phyloP scores from a whole-genome alignment of 2,797 vertebrate species.

The Holocentrus rufus region DNA sequence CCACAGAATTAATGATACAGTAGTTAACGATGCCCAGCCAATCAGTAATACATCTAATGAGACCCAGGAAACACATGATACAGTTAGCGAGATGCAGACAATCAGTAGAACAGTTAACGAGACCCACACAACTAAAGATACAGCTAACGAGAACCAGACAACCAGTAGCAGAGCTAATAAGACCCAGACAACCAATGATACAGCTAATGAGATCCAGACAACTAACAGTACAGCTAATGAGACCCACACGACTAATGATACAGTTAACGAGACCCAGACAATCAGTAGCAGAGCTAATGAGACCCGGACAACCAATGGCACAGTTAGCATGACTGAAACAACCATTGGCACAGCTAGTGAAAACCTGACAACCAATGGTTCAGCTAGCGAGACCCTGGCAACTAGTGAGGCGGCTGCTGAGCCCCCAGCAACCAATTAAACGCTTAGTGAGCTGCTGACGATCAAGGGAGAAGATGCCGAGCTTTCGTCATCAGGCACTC shows the following conservation, averaged over 20 bases:
- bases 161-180: no score
- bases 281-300: no score
- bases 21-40: no score
- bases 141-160: no score
- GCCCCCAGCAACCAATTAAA: not conserved
- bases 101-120: no score
- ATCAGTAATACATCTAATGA: not conserved
- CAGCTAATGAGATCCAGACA: not conserved
- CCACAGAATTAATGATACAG: no score
- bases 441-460: not conserved
- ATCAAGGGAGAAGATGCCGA: slow-evolving; percentile 23
- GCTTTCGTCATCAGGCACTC: slow-evolving; percentile 14
- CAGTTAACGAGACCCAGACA: not conserved
- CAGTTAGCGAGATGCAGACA: no score
- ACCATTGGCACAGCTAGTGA: not conserved
- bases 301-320: not conserved
- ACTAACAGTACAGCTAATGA: not conserved
- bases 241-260: not conserved
- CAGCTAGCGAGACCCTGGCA: not conserved
- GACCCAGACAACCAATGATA: not conserved
- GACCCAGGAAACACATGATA: not conserved
- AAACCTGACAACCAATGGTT: not conserved
- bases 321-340: not conserved
- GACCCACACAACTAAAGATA: no score
- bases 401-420: not conserved